A percentile compares a stretch with the other conserved stretches of the same genome.
phyloP scores from a whole-genome alignment of 2,888 invertebrate species.

The Watsonalla binaria region DNA sequence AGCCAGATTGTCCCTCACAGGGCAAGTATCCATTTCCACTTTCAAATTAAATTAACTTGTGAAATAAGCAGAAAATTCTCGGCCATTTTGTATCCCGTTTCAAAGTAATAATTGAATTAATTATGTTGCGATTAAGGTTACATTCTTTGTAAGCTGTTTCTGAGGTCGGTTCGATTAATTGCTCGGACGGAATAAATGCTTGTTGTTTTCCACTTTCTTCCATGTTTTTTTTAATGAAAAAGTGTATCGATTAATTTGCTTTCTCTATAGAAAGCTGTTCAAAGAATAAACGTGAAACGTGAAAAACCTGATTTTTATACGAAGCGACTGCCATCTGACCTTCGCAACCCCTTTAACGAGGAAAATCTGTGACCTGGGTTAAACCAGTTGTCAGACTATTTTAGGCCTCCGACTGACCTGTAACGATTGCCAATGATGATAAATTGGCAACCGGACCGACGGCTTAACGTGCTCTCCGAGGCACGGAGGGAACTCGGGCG shows the following conservation, averaged over 20 bases:
- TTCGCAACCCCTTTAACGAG: too few species aligned
- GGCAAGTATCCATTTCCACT: neutral
- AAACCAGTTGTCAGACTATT: too few species aligned
- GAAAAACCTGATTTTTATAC: too few species aligned
- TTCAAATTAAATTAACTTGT: neutral
- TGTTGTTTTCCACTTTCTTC: neutral
- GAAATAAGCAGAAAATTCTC: neutral
- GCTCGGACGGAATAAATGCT: neutral
- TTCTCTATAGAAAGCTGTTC: neutral
- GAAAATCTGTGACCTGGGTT: too few species aligned
- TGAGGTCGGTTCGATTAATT: neutral
- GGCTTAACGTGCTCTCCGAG: too few species aligned
- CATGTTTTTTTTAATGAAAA: neutral
- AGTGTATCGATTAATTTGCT: neutral
- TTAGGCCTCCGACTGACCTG: too few species aligned
- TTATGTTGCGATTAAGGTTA: neutral
- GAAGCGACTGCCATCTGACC: too few species aligned
- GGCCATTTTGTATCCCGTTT: neutral
- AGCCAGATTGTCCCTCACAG: neutral
- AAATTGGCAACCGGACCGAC: too few species aligned
- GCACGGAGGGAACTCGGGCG: too few species aligned
- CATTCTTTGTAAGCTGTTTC: neutral
- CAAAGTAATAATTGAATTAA: slow-evolving; percentile 1
- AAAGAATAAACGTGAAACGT: too few species aligned
- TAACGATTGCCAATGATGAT: too few species aligned